A percentile compares a stretch with the other conserved stretches of the same genome.
phyloP scores from a whole-genome alignment of 2,797 vertebrate genomes.

The Cottoperca gobio region DNA sequence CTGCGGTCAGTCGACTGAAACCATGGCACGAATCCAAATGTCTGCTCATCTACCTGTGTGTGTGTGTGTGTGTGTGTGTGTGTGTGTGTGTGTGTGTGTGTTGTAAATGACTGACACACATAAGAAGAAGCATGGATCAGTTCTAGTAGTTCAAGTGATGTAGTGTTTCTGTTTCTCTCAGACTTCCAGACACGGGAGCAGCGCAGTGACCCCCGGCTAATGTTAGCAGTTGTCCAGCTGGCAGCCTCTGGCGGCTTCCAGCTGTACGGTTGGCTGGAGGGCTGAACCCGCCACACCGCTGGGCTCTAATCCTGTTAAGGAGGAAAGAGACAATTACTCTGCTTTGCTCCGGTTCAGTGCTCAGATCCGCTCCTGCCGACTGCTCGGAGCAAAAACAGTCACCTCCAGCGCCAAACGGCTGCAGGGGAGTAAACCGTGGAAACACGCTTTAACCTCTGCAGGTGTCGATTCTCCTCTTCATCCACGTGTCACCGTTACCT shows the following conservation, averaged over 20 bases:
- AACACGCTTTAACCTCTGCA: not conserved
- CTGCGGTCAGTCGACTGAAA: constrained; percentile 1
- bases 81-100: constrained; percentile 16
- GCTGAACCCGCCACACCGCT: constrained; percentile 73
- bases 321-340: constrained; percentile 82
- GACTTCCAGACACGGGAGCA: not conserved
- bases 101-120: no score
- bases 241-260: constrained; percentile 45
- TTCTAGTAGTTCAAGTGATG: no score
- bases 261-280: constrained; percentile 62
- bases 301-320: constrained; percentile 81
- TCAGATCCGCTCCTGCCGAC: constrained; percentile 69
- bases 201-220: constrained; percentile 48
- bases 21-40: not conserved
- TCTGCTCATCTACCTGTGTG: constrained; percentile 1
- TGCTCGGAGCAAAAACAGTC: constrained; percentile 42
- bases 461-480: not conserved
- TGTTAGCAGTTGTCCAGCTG: constrained; percentile 30
- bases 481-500: not conserved
- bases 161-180: no score
- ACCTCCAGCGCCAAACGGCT: constrained; percentile 30
- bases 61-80: constrained; percentile 7
- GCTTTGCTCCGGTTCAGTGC: constrained; percentile 66
- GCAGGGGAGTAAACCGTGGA: constrained; percentile 9
- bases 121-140: no score